A percentile compares a stretch with the other conserved stretches of the same genome.
Conservation (phyloP, 2,888 invertebrate species). For the Thymelicus acteon region DNA sequence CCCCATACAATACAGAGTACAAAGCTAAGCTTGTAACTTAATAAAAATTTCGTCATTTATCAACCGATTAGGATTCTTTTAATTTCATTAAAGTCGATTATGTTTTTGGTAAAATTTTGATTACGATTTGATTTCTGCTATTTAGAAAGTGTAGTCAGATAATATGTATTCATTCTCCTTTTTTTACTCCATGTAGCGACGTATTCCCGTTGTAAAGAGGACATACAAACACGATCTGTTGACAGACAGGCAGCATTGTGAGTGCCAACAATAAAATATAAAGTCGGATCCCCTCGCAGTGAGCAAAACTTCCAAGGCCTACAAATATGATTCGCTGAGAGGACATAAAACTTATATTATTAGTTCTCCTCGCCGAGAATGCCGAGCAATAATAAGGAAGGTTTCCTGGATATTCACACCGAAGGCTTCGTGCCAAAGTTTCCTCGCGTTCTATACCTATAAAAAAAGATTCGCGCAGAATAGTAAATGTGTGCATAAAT, state of each 20-base stretch:
- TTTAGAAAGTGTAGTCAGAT: no score
- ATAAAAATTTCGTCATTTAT: no score
- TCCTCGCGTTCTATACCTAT: constrained; percentile 9
- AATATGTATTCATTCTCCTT: no score
- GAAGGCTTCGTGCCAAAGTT: constrained; percentile 22
- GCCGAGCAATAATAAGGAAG: constrained; percentile 25
- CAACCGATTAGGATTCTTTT: no score
- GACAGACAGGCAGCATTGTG: neutral
- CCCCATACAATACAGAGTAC: no score
- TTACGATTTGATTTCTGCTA: no score
- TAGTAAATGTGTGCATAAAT: no score
- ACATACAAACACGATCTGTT: neutral
- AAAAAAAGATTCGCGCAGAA: neutral
- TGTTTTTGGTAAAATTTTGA: no score
- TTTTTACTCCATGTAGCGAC: no score
- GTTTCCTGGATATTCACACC: constrained; percentile 20
- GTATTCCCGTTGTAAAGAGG: no score
- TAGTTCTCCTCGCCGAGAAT: constrained; percentile 8
- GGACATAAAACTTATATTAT: constrained; percentile 21
- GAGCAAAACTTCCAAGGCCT: neutral
- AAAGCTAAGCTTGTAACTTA: no score
- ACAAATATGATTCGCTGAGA: constrained; percentile 21
- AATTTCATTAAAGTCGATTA: no score
- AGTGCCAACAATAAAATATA: neutral
- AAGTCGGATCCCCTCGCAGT: constrained; percentile 5